phyloP scores from a whole-genome alignment of 2,113 vertebrate genomes.

The Haemorhous mexicanus region DNA sequence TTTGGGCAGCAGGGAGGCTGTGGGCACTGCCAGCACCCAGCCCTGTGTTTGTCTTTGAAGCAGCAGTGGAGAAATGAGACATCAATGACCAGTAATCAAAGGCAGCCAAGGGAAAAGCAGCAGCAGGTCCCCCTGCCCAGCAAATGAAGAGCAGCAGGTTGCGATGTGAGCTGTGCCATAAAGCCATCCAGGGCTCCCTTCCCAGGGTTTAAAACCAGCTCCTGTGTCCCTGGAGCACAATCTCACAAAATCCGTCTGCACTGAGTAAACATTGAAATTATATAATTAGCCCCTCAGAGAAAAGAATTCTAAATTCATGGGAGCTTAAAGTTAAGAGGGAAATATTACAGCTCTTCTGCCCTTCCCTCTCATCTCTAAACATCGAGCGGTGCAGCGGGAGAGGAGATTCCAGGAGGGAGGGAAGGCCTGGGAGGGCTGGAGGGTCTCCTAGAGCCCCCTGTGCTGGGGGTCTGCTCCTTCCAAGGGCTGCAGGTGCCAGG shows the following conservation, averaged over 20 bases:
- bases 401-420: background rate
- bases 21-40: fast-evolving
- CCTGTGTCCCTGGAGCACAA: conserved; percentile 11
- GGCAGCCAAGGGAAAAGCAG: background rate
- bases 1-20: background rate
- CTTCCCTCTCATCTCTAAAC: background rate
- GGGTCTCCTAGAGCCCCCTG: fast-evolving
- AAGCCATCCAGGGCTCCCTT: conserved; percentile 26
- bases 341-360: background rate
- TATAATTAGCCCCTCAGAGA: conserved; percentile 58
- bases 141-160: background rate
- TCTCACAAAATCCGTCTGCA: conserved; percentile 37
- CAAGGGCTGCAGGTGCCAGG: background rate
- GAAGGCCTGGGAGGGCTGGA: background rate
- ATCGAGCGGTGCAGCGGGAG: fast-evolving
- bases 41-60: background rate
- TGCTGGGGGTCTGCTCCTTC: background rate
- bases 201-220: conserved; percentile 21
- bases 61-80: background rate
- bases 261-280: conserved; percentile 63
- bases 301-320: conserved; percentile 37
- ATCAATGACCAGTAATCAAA: background rate
- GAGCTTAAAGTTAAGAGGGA: conserved; percentile 45
- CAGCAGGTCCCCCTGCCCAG: background rate
- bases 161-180: background rate